Evolutionary conservation across 2,113 vertebrate genomes (phyloP).

Genomic region (Chamaetylas fuelleborni): DNA sequence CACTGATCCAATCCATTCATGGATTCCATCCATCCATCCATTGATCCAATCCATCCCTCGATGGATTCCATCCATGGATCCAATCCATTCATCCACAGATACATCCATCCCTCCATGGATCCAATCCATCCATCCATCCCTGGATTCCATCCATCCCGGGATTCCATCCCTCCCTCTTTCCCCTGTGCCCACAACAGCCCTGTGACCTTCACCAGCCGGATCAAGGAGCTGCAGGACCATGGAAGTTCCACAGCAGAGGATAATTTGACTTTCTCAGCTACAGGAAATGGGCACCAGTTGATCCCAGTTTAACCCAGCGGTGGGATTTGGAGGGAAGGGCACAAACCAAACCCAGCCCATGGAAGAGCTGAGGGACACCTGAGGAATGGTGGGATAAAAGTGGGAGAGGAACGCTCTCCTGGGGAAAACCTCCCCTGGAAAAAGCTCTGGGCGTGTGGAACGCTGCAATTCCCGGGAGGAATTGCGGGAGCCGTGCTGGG

Average conservation of each 20-base stretch:
- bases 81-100: too few species aligned
- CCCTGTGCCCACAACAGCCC: accelerated
- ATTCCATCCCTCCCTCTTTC: neutral
- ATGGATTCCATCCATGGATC: too few species aligned
- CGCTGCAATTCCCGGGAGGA: accelerated
- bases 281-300: accelerated
- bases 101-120: too few species aligned
- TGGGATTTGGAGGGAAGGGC: neutral
- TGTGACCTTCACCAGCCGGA: accelerated
- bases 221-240: neutral
- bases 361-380: neutral
- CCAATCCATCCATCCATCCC: too few species aligned
- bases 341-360: accelerated
- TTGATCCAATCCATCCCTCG: too few species aligned
- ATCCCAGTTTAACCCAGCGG: neutral
- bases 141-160: too few species aligned
- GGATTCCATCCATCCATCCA: neutral
- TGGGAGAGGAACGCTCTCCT: accelerated
- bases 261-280: neutral
- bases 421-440: neutral
- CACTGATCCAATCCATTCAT: too few species aligned
- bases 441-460: accelerated
- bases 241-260: neutral
- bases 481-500: neutral
- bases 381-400: neutral